Base-by-base conservation (phyloP, 2,888 invertebrate species). In the Caenorhabditis becei region DNA sequence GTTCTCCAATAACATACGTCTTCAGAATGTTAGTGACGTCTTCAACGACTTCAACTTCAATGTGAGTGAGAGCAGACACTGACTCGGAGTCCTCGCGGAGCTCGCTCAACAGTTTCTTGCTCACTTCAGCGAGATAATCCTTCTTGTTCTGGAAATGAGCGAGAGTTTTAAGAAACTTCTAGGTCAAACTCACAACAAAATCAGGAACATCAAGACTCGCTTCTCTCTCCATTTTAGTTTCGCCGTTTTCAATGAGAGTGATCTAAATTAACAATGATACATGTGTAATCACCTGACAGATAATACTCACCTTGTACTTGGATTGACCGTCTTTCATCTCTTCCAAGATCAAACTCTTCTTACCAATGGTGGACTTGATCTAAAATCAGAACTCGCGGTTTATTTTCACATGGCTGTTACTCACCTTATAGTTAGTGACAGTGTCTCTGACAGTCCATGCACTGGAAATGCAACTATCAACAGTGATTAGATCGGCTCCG, bases 11-110 rank as follows among this genome's bases (percentile, higher is more conserved):
- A 26, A 90, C 86, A 78, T 90, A 90, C 7, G 90, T 90, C 79
- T 90, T 90, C 69, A 90, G 84, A 72, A 90, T 88, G 66, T 91
- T 90, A 3, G 89, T 89, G 24, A 90, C 89, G 53, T 90, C 89
- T 77, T 90, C 90, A 56, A 91, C 81, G 5, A 89, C 82, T 71
- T 90, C 90, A 10, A 83, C 79, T 67, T 90, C 90, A 53, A 90
- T 89, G 53, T 88, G 87, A 26, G 90, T 90, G 61, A 87, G 70
- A 16, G 90, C 90, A 14, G 87, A 86, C 10, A 88, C 80, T 8
- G 83, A 80, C 35, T 90, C 89, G 14, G 84, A 83, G 24, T 86
- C 83, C 53, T 84, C 80, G 23, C 79, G 62, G 37, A 85, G 82
- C 18, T 85, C 84, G 41, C 74, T 75, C 14, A 87, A 63, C 41